Base-by-base conservation (phyloP, 2,888 invertebrate genomes). In the Cetonia aurata region DNA sequence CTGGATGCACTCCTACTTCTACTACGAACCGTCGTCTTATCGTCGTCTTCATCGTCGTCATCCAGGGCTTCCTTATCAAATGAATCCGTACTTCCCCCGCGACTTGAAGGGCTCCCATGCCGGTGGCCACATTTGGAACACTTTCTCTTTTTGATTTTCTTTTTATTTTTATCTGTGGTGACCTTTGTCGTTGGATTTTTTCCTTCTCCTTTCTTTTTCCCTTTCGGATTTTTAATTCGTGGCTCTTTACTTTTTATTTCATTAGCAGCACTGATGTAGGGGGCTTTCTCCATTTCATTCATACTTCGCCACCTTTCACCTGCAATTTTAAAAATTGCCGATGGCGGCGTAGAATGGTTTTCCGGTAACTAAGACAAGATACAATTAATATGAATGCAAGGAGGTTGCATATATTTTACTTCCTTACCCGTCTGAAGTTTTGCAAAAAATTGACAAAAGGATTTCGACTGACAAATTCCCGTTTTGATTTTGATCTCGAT, bases 1-100 rank as follows among this genome's bases (percentile, higher is more conserved):
- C 55, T 73, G 56, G 37, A 37, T 37, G 37, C 37, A 8, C 44
- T 73, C 53, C 59, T 62, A 44, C 41, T 71, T 44, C 48, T 37
- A 57, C 73, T 73, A 67, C 71, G 70, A 67, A 70, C 72, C 68
- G 73, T 72, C 56, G 33, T 57, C n/a, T 50, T 13, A 15, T 46
- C 57, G 12, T 56, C 33, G 13, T 56, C 55, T 13, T 6, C 52
- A 41, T 52, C 66, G 10, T 66, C 52, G 12, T 46, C 46, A 42
- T 48, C 57, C 17, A 6, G 10, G 31, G 65, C 48, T 31, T 19
- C 33, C 50, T 37, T 56, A 33, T 44, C 57, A 37, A 19, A 19
- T 6, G 48, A 55, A 15, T 50, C 46, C n/a, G 57, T 57, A 12
- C 50, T 68, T 25, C 3, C 57, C 6, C 33, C 53, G 0, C 10